These are phyloP conservation scores for Gymnobelideus leadbeateri DNA, from an alignment of 2,113 vertebrate genomes.

Conservation along the genomic window DNA sequence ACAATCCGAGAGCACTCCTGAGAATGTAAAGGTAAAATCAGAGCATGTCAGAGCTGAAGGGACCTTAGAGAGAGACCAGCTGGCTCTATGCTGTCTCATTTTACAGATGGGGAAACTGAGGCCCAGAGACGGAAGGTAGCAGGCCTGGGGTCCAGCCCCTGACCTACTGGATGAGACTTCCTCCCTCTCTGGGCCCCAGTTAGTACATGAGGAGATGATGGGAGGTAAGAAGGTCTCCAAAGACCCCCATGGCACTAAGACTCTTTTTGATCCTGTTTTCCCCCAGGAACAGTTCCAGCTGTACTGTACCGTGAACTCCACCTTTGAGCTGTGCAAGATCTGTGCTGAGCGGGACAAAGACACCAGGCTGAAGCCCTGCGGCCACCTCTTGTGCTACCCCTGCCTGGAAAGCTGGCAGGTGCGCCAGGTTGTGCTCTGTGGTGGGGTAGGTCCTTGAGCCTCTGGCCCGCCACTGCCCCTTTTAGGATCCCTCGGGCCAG, in stretches of 20 bases:
- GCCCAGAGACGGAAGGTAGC: not conserved
- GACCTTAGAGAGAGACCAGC: not conserved
- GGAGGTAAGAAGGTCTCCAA: not conserved
- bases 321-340: conserved; percentile 93
- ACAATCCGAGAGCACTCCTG: not conserved
- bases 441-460: not conserved
- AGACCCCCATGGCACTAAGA: accelerated
- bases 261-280: accelerated
- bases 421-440: not conserved
- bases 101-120: not conserved
- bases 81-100: not conserved
- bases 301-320: conserved; percentile 92
- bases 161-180: not conserved
- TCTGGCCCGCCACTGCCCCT: not conserved
- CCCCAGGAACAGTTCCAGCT: conserved; percentile 91
- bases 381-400: conserved; percentile 89
- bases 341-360: conserved; percentile 90
- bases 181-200: not conserved
- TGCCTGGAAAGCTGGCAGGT: conserved; percentile 83
- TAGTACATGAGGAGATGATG: not conserved
- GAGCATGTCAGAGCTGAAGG: not conserved
- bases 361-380: conserved; percentile 89
- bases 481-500: not conserved
- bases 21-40: not conserved
- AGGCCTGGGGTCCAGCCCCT: not conserved